phyloP scores from a whole-genome alignment of 64 coral and sea anemone species.

The Acropora tenuis region DNA sequence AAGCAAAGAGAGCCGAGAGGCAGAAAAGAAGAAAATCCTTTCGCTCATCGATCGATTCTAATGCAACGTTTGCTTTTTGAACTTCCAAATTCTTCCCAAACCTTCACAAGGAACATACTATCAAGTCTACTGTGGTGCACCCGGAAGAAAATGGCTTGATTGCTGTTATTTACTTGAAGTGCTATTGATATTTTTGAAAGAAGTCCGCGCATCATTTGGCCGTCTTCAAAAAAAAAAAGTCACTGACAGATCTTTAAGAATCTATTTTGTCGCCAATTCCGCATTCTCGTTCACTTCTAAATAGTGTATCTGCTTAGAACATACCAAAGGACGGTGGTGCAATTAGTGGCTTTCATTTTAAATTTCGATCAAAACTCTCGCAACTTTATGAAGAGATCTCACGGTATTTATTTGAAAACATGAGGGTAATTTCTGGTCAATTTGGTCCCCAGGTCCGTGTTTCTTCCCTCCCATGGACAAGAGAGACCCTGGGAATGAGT shows the following conservation, averaged over 20 bases:
- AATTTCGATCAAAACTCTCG: too few relatives aligned
- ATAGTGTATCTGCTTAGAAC: too few relatives aligned
- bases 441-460: too few relatives aligned
- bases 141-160: not conserved
- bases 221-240: not conserved
- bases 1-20: constrained; percentile 94
- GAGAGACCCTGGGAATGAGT: too few relatives aligned
- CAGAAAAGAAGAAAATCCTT: constrained; percentile 90
- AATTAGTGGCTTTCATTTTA: not conserved
- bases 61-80: not conserved
- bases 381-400: too few relatives aligned
- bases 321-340: not conserved
- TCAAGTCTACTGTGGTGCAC: not conserved
- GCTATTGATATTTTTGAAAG: not conserved
- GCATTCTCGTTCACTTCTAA: too few relatives aligned
- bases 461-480: too few relatives aligned
- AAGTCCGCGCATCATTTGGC: too few relatives aligned
- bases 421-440: too few relatives aligned
- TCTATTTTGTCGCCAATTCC: too few relatives aligned
- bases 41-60: constrained; percentile 96
- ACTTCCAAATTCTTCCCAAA: not conserved
- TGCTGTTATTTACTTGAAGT: not conserved
- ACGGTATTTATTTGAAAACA: too few relatives aligned
- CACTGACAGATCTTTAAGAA: too few relatives aligned
- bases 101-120: not conserved